These are phyloP conservation scores for Pseudococcus viburni DNA, from an alignment of 2,888 invertebrate species.

Conservation along the genomic window DNA sequence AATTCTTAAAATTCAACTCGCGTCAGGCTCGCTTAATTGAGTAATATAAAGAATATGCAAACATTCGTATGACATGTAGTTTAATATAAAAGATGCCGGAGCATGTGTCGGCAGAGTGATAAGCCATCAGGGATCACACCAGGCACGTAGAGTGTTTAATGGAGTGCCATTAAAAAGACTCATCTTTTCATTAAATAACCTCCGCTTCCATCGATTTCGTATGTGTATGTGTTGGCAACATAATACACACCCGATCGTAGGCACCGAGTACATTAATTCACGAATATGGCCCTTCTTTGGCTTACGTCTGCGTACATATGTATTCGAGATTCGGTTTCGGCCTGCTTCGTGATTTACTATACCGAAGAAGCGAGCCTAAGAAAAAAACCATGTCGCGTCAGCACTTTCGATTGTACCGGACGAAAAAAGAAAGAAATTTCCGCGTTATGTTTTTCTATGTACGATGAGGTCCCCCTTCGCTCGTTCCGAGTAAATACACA, in stretches of 20 bases:
- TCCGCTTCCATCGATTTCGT: background rate
- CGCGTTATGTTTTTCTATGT: background rate
- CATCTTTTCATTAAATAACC: conserved; percentile 63
- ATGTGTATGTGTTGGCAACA: conserved; percentile 39
- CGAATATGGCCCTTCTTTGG: background rate
- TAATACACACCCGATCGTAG: background rate
- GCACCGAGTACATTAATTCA: conserved; percentile 16
- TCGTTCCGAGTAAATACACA: background rate
- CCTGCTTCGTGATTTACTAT: conserved; percentile 6
- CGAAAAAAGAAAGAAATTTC: background rate
- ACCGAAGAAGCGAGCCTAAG: background rate
- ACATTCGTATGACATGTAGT: conserved; percentile 61
- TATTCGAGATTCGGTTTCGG: background rate
- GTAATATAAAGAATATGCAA: conserved; percentile 63
- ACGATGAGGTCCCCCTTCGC: background rate
- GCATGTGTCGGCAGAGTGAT: conserved; percentile 54
- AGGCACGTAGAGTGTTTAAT: conserved; percentile 60
- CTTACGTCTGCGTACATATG: background rate
- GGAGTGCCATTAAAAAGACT: conserved; percentile 63
- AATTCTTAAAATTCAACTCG: conserved; percentile 44
- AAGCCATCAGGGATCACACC: conserved; percentile 59
- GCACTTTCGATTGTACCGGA: background rate
- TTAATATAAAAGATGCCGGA: conserved; percentile 60
- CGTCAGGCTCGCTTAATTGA: conserved; percentile 52
- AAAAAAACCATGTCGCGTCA: conserved; percentile 21